phyloP scores from a whole-genome alignment of 2,797 vertebrate species.

The Pipistrellus pygmaeus region DNA sequence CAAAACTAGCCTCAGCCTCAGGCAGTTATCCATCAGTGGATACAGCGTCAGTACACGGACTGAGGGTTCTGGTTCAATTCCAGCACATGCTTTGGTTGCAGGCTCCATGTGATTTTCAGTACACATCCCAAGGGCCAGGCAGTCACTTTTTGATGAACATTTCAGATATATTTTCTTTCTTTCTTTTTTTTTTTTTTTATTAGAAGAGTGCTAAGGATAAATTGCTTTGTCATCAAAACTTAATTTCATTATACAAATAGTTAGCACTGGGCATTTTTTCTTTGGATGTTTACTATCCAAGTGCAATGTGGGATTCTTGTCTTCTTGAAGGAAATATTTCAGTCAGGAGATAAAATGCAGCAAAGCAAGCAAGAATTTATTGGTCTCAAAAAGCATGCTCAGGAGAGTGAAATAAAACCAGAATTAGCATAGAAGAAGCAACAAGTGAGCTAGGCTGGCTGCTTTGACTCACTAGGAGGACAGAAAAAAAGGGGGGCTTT shows the following conservation, averaged over 20 bases:
- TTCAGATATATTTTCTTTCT: conserved; percentile 63
- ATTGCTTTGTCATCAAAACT: conserved; percentile 75
- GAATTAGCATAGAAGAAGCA: neutral
- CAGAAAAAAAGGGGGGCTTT: neutral
- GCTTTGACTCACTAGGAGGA: neutral
- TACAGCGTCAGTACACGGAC: too few species aligned
- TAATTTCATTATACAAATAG: conserved; percentile 73
- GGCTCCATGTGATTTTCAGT: conserved; percentile 38
- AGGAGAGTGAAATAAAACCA: neutral
- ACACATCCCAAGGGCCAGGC: conserved; percentile 11
- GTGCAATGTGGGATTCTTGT: neutral
- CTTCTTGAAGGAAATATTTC: neutral
- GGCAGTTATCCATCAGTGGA: too few species aligned
- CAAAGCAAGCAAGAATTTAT: neutral
- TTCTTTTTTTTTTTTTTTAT: conserved; percentile 41
- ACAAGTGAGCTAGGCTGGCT: neutral
- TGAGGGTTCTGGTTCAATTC: too few species aligned
- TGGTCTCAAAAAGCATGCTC: neutral
- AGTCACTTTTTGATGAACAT: conserved; percentile 63
- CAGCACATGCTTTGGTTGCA: too few species aligned
- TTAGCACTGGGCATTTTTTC: conserved; percentile 76
- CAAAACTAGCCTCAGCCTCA: neutral
- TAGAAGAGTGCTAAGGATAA: conserved; percentile 68
- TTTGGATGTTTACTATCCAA: conserved; percentile 59
- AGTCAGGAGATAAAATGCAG: neutral